phyloP scores from a whole-genome alignment of 1,140 invertebrate species.

The Plutomurus gul region DNA sequence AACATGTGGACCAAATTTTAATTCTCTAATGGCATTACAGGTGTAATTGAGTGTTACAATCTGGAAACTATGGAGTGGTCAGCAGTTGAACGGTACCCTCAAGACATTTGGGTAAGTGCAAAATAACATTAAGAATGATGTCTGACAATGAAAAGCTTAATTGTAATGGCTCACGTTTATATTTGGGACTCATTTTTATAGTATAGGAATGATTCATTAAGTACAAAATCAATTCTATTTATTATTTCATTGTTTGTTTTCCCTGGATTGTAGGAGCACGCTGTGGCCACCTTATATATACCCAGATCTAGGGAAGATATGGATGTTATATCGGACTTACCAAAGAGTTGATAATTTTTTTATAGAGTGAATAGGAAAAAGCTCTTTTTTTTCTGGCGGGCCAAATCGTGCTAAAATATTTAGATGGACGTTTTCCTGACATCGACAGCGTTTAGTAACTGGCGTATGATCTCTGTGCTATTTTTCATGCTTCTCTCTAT shows the following conservation, averaged over 20 bases:
- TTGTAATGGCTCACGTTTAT: constrained; percentile 66
- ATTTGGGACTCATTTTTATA: no score
- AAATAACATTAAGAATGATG: no score
- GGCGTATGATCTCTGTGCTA: no score
- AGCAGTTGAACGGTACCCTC: constrained; percentile 66
- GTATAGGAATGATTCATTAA: no score
- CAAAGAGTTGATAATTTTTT: background rate
- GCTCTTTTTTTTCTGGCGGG: no score
- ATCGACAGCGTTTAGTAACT: no score
- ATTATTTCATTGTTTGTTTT: no score
- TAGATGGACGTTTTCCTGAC: no score
- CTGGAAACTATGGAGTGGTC: constrained; percentile 66
- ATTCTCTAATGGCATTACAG: constrained; percentile 55
- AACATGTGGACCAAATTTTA: background rate
- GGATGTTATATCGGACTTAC: constrained; percentile 60
- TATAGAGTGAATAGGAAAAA: background rate
- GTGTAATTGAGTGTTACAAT: constrained; percentile 68
- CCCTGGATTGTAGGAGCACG: no score
- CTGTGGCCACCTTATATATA: constrained; percentile 68
- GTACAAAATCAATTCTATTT: no score
- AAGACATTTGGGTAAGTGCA: constrained; percentile 71
- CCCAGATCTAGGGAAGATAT: constrained; percentile 67
- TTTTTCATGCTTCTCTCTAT: no score
- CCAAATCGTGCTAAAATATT: no score
- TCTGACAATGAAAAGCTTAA: background rate